Evolutionary conservation across 2,113 vertebrate species (phyloP).

Genomic region (Maccullochella peelii): DNA sequence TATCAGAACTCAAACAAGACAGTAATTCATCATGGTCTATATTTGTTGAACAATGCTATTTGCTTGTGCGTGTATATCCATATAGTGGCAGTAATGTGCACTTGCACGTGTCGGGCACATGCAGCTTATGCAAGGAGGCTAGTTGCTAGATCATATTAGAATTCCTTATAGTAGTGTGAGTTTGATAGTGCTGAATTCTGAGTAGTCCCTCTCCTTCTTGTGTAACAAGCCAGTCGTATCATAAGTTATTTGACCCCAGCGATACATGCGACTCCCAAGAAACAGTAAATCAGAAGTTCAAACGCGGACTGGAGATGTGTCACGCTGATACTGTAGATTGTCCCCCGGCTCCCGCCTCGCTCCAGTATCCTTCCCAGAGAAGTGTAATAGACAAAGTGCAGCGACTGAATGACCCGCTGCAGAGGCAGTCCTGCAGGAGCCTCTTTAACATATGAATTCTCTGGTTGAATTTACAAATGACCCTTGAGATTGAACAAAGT

Average conservation of each 20-base stretch:
- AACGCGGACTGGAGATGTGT: slow-evolving; percentile 37
- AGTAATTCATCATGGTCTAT: slow-evolving; percentile 49
- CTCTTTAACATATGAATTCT: slow-evolving; percentile 8
- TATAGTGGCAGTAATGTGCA: background rate
- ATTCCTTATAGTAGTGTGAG: background rate
- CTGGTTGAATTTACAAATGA: slow-evolving; percentile 45
- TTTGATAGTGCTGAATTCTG: slow-evolving; percentile 16
- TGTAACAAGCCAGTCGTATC: slow-evolving; percentile 20
- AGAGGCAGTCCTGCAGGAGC: slow-evolving; percentile 9
- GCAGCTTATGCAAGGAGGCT: background rate
- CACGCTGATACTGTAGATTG: slow-evolving; percentile 38
- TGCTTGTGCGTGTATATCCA: slow-evolving; percentile 1
- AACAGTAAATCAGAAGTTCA: slow-evolving; percentile 62
- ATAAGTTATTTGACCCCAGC: slow-evolving; percentile 31
- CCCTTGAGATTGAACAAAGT: slow-evolving; percentile 39
- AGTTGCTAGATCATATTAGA: background rate
- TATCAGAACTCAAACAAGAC: slow-evolving; percentile 33
- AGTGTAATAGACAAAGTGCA: slow-evolving; percentile 25
- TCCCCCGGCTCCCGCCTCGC: background rate
- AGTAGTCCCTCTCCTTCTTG: slow-evolving; percentile 22
- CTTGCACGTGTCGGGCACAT: background rate
- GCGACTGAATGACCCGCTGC: slow-evolving; percentile 38
- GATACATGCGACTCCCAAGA: slow-evolving; percentile 47
- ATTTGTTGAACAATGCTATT: slow-evolving; percentile 53
- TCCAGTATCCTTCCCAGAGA: slow-evolving; percentile 33